Evolutionary conservation across 2,888 invertebrate genomes (phyloP), one percentile per base, ranked within the genome.

Genomic region (Nipponacmea schrenckii): DNA sequence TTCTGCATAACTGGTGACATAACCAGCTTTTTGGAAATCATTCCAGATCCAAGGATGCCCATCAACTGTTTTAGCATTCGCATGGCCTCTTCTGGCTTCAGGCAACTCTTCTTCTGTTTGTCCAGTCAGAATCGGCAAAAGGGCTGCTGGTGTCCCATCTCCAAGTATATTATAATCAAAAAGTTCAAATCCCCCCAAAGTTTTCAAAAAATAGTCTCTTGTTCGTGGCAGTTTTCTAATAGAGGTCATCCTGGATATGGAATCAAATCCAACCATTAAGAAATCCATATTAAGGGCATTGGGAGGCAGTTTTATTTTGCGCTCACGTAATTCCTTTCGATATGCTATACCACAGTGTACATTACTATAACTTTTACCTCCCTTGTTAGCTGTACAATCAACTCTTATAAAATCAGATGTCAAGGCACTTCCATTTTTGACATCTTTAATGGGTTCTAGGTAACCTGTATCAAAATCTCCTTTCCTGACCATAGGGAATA

Each of bases 41-140:
- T 94, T 93, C 93, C 96, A 96, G 77, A 96, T 92, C 89, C 96
- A 94, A 0, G 95, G 95, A 90, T 94, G 94, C 0, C 92, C 90
- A 86, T 96, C 93, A 0, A 96, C 92, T 65, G 91, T 92, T 14
- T 91, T 88, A 0, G 94, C 92, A 63, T 26, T 90, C 89, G 86
- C 92, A 91, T 27, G 93, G 91, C 86, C 93, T 94, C 71, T 20
- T 56, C 44, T 20, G 12, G 26, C n/a, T 45, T 67, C 48, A 5
- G 27, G 31, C 27, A 70, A 45, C 26, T 70, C 66, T 24, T 31
- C 14, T 12, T 24, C n/a, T 26, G 20, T 26, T 24, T 66, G 31
- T 8, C 83, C 83, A 2, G 81, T 81, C 24, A 82, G 69, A 7
- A 82, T 63, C 10, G 80, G 74, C 3, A 81, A 67, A 0, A 82